A percentile compares a stretch with the other conserved stretches of the same genome.
phyloP scores from a whole-genome alignment of 2,888 invertebrate species.

The Papilio demoleus region DNA sequence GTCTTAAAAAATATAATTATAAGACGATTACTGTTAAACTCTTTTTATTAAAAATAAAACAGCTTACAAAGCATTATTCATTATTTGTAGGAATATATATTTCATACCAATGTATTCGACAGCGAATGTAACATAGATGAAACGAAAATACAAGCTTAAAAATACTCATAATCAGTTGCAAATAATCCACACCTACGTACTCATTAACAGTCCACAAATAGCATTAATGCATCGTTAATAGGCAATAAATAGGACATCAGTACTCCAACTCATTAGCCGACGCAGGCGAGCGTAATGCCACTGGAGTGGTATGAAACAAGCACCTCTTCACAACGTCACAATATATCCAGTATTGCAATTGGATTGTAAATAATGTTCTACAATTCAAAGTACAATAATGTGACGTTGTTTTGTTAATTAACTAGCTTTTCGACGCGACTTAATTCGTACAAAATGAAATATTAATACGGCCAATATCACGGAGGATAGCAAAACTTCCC shows the following conservation, averaged over 20 bases:
- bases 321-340: conserved; percentile 19
- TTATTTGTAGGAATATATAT: too few species aligned
- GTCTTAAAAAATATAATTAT: too few species aligned
- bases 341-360: background rate
- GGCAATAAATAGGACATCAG: conserved; percentile 56
- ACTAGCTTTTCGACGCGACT: background rate
- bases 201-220: conserved; percentile 39
- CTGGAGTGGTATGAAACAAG: conserved; percentile 37
- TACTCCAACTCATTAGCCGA: conserved; percentile 59
- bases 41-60: too few species aligned
- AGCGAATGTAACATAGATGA: too few species aligned
- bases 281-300: conserved; percentile 57
- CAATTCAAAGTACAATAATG: background rate
- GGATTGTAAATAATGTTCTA: conserved; percentile 12
- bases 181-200: conserved; percentile 31
- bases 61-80: too few species aligned
- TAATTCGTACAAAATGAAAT: background rate
- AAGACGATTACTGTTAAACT: too few species aligned
- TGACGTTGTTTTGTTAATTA: background rate
- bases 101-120: too few species aligned
- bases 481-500: too few species aligned
- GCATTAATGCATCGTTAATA: conserved; percentile 49
- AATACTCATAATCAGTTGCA: too few species aligned
- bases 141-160: too few species aligned
- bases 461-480: too few species aligned